Evolutionary conservation across 1,140 invertebrate genomes (phyloP).

Genomic region (Arion vulgaris): DNA sequence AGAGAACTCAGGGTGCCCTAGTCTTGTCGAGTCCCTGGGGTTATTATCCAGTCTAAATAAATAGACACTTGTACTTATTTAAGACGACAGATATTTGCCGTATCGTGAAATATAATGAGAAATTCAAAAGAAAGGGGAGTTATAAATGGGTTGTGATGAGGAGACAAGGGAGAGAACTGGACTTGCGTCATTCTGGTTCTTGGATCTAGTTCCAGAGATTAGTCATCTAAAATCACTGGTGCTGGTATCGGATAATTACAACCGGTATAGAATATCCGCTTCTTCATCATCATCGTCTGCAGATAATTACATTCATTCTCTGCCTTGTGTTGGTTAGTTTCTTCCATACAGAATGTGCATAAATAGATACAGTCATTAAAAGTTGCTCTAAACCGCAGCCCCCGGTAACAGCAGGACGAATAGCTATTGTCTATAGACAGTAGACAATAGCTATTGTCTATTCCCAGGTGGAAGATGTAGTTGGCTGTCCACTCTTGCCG

Average conservation of each 20-base stretch:
- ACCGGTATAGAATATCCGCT: background rate
- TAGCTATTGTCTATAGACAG: no score
- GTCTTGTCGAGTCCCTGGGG: slow-evolving; percentile 3
- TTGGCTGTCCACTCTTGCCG: no score
- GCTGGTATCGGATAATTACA: background rate
- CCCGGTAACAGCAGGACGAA: no score
- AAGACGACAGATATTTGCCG: slow-evolving; percentile 12
- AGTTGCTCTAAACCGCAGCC: no score
- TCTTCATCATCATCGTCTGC: background rate
- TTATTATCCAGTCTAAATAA: slow-evolving; percentile 17
- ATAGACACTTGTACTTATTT: slow-evolving; percentile 19
- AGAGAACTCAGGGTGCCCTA: background rate
- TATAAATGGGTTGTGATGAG: background rate
- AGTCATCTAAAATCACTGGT: background rate
- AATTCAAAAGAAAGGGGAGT: background rate
- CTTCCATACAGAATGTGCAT: no score
- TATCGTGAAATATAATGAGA: slow-evolving; percentile 1
- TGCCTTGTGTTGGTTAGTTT: no score
- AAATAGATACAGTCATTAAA: no score
- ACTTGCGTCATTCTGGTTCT: background rate
- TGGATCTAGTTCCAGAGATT: background rate
- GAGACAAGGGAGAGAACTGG: background rate
- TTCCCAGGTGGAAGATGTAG: no score
- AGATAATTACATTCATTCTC: no score
- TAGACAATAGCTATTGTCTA: no score